Conservation (phyloP, 1,140 invertebrate species). For the Riptortus pedestris region DNA sequence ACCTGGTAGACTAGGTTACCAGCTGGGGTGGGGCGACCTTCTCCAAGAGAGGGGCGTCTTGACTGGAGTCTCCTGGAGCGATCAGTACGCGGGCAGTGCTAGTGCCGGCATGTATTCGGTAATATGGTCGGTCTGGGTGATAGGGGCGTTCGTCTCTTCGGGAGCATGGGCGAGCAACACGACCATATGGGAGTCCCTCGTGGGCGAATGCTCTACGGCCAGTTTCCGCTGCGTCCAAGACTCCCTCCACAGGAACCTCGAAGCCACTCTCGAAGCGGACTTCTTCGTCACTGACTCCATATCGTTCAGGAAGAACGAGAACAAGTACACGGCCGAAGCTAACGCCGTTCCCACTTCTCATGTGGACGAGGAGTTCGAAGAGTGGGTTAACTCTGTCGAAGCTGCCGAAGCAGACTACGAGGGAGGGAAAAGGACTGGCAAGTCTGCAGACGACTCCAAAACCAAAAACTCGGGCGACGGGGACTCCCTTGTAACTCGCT, state of each 20-base stretch:
- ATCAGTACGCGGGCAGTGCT: too few relatives aligned
- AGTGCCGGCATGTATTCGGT: too few relatives aligned
- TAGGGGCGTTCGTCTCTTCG: neutral
- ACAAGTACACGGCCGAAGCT: constrained; percentile 29
- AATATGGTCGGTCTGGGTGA: too few relatives aligned
- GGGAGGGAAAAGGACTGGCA: constrained; percentile 33
- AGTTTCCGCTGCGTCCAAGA: constrained; percentile 63
- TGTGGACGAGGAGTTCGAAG: constrained; percentile 40
- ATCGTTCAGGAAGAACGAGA: constrained; percentile 53
- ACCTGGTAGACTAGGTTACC: too few relatives aligned
- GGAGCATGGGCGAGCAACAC: neutral
- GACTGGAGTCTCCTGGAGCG: too few relatives aligned
- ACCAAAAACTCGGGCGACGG: too few relatives aligned
- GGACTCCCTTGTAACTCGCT: constrained; percentile 38
- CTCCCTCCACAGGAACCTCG: constrained; percentile 57
- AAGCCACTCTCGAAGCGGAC: constrained; percentile 52
- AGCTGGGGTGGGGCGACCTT: too few relatives aligned
- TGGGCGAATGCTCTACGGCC: constrained; percentile 55
- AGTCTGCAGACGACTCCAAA: constrained; percentile 34
- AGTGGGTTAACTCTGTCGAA: constrained; percentile 37
- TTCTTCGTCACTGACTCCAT: constrained; percentile 56
- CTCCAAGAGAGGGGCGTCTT: too few relatives aligned
- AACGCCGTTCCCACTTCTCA: constrained; percentile 25
- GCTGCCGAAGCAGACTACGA: constrained; percentile 34
- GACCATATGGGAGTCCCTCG: constrained; percentile 52